Evolutionary conservation across 2,888 invertebrate species (phyloP).

Genomic region (Liopterus haemorrhoidalis): DNA sequence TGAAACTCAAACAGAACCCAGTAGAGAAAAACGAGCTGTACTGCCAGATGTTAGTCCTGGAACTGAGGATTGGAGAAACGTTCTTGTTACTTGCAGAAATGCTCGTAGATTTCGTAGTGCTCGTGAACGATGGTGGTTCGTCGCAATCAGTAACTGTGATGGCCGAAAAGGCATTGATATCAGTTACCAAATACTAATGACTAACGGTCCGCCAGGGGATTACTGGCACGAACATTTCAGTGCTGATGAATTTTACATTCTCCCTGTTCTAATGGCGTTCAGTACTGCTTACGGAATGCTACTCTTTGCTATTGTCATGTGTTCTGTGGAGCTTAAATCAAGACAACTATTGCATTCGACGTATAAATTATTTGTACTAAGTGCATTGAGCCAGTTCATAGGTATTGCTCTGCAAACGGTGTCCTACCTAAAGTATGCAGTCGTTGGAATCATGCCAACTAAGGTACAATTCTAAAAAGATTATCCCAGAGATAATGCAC

Average conservation of each 20-base stretch:
- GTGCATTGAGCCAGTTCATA: constrained; percentile 62
- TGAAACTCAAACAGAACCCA: constrained; percentile 2
- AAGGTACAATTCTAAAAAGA: too few species aligned
- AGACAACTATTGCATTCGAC: constrained; percentile 81
- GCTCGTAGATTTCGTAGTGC: constrained; percentile 69
- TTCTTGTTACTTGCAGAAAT: constrained; percentile 57
- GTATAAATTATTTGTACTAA: constrained; percentile 75
- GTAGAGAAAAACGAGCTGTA: constrained; percentile 37
- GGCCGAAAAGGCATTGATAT: constrained; percentile 68
- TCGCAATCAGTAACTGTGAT: constrained; percentile 78
- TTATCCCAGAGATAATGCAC: too few species aligned
- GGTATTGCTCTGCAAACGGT: constrained; percentile 65
- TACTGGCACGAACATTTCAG: constrained; percentile 88
- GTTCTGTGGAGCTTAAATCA: constrained; percentile 68
- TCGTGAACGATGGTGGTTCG: constrained; percentile 91
- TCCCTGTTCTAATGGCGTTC: constrained; percentile 74
- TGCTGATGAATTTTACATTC: constrained; percentile 92
- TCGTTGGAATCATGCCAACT: constrained; percentile 65
- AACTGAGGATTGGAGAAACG: constrained; percentile 41
- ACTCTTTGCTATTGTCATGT: constrained; percentile 64
- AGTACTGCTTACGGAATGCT: constrained; percentile 67
- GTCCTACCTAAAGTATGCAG: constrained; percentile 71
- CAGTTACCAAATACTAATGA: constrained; percentile 78
- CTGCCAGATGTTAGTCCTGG: constrained; percentile 43
- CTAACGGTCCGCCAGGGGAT: constrained; percentile 74